These are phyloP conservation scores for Pocillopora damicornis DNA, from an alignment of 64 coral and sea anemone genomes.

Conservation along the genomic window DNA sequence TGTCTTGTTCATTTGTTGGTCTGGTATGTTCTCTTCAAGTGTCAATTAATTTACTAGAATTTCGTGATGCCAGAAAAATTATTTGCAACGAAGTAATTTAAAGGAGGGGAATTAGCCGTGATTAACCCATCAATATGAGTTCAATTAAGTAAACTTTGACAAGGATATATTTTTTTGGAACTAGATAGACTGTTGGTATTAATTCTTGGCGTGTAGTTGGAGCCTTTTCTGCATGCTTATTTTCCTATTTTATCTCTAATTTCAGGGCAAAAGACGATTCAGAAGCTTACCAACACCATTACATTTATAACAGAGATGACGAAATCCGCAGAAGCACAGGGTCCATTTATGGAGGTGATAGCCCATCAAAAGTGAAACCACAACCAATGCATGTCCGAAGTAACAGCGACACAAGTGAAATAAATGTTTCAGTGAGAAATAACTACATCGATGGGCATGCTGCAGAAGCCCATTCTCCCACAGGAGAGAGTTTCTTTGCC, in stretches of 20 bases:
- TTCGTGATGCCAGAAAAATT: neutral
- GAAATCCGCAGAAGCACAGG: slow-evolving; percentile 90
- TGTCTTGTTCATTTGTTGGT: slow-evolving; percentile 3
- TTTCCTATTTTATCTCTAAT: neutral
- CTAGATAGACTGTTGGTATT: no score
- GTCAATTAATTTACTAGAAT: neutral
- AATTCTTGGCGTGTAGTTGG: neutral
- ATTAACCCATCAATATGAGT: neutral
- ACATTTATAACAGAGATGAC: slow-evolving; percentile 85
- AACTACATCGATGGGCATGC: slow-evolving; percentile 39
- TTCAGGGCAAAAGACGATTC: slow-evolving; percentile 78
- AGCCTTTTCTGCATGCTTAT: neutral
- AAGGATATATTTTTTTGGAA: neutral
- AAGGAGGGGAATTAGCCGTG: neutral
- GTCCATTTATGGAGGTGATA: slow-evolving; percentile 81
- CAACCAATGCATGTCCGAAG: slow-evolving; percentile 90
- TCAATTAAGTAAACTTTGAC: neutral
- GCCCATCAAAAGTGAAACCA: slow-evolving; percentile 55
- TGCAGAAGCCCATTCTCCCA: slow-evolving; percentile 74
- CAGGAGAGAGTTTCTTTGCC: slow-evolving; percentile 93
- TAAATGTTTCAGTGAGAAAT: slow-evolving; percentile 59
- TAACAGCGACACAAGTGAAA: slow-evolving; percentile 95
- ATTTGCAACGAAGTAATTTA: neutral
- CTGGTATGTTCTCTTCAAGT: neutral
- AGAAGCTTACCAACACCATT: slow-evolving; percentile 34